phyloP scores from a whole-genome alignment of 2,113 vertebrate species.

The Smithornis capensis region DNA sequence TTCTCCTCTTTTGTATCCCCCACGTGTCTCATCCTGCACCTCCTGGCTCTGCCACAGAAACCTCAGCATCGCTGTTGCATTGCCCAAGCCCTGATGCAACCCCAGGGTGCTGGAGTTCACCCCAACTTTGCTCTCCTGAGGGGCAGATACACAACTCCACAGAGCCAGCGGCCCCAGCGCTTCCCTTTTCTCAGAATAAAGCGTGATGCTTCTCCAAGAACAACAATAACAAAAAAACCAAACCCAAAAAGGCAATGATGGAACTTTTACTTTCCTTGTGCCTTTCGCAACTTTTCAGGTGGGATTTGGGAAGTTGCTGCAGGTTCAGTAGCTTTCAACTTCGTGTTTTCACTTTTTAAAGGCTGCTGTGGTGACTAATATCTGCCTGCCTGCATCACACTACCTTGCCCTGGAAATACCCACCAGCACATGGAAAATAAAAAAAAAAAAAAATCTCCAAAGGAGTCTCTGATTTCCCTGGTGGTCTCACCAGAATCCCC shows the following conservation, averaged over 20 bases:
- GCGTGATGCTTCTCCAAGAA: not conserved
- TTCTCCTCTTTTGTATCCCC: not conserved
- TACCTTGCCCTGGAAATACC: conserved; percentile 61
- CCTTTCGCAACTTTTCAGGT: conserved; percentile 23
- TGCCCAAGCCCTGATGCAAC: not conserved
- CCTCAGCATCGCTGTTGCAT: conserved; percentile 23
- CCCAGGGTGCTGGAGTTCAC: not conserved
- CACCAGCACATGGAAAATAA: not conserved
- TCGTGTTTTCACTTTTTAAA: conserved; percentile 76
- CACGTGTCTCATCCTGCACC: not conserved
- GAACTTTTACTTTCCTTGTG: conserved; percentile 42
- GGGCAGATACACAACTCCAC: not conserved
- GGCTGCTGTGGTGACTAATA: conserved; percentile 62
- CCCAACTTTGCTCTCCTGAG: not conserved
- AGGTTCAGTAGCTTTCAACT: conserved; percentile 51
- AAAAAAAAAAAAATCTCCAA: not conserved
- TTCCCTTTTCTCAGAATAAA: conserved; percentile 70
- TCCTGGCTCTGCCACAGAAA: conserved; percentile 45
- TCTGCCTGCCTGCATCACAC: not conserved
- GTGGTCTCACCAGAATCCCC: not conserved
- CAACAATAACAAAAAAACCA: not conserved
- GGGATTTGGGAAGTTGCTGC: conserved; percentile 75
- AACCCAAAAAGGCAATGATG: not conserved
- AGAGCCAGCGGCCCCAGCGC: not conserved
- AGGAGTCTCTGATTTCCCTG: not conserved